Evolutionary conservation across 1,140 invertebrate genomes (phyloP), one percentile per base, ranked within the genome.

Genomic region (Hyles vespertilio): DNA sequence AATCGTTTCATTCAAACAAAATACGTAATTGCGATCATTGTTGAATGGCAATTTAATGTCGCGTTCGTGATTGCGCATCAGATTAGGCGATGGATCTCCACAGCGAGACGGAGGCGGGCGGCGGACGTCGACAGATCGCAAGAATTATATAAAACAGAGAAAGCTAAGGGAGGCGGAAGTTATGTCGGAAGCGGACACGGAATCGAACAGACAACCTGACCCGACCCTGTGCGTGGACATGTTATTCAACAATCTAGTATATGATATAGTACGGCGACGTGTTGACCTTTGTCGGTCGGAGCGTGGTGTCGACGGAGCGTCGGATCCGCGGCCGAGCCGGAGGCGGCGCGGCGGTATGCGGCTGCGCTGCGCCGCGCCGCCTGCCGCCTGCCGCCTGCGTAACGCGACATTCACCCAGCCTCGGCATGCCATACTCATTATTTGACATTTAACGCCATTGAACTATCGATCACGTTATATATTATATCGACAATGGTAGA

Each of bases 121-220:
- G 32, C 7, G 49, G 44, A 50, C 55, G 56, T 63, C 40, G 58
- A 43, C 48, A 34, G 48, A 58, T 58, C 51, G 43, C 45, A 47
- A 59, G 50, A 58, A 60, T 73, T 80, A 72, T 51, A 77, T 83
- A 80, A 82, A 78, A 72, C 63, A 69, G 69, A 77, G 80, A 81
- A 83, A 83, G 78, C 58, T 62, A 66, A 67, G 67, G 69, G 72
- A 77, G 63, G 56, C 50, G 58, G 59, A 51, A 58, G 36, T 32
- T 59, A 36, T n/a, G 61, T 77, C 79, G 81, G 82, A 87, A 85
- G 82, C 80, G 79, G 81, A 83, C 70, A 70, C 72, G 76, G 79
- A 83, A 82, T 72, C 53, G 55, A 61, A 36, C 45, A 44, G 54
- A 76, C 65, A 58, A 73, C 60, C 59, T 77, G 77, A 79, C 59